Base-by-base conservation (phyloP, 2,113 vertebrate species). In the Ptilorrhoa leucosticta region DNA sequence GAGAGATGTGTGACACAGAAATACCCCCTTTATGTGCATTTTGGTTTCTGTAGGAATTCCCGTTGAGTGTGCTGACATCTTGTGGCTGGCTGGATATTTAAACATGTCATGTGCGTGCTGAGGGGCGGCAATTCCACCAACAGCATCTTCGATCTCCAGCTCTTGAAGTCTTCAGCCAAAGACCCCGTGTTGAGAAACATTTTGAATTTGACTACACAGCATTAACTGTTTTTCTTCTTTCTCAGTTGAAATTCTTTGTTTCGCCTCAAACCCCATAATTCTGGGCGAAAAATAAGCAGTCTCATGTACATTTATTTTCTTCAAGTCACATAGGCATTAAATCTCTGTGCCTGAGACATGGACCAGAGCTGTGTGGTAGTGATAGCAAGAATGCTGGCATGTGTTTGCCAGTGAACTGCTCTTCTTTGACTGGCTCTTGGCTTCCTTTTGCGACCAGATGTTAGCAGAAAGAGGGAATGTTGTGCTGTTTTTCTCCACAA, bases 21-120 rank as follows among this genome's bases (percentile, higher is more conserved):
- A 75, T 9, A 48, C 3, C 9, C 24, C n/a, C 15, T 51, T 83
- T 60, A n/a, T 33, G 37, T 0, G 31, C 42, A 44, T 79, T 54
- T 76, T 39, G 15, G 7, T 3, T 64, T 71, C 61, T 42, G 11
- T 54, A 39, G 60, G 44, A 81, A 82, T 87, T 94, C 39, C 39
- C 68, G 28, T 96, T 97, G 96, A 96, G 81, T 97, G 61, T 94
- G 92, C 81, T 97, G 96, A 96, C 97, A 97, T 95, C 96, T 97
- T 96, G 96, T 97, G 96, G 96, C 45, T 96, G 87, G 91, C 28
- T 87, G 51, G 69, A 83, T 90, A 71, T 57, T 82, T 75, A 94
- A 95, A 81, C 23, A 27, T 71, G 71, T 22, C 30, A 47, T 51
- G 30, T 58, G 22, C 40, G 54, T 4, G 0, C 77, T 1, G 1